Percentiles rank a stretch among this genome's conserved stretches.
phyloP scores from a whole-genome alignment of 2,888 invertebrate species.

The Galeruca laticollis region DNA sequence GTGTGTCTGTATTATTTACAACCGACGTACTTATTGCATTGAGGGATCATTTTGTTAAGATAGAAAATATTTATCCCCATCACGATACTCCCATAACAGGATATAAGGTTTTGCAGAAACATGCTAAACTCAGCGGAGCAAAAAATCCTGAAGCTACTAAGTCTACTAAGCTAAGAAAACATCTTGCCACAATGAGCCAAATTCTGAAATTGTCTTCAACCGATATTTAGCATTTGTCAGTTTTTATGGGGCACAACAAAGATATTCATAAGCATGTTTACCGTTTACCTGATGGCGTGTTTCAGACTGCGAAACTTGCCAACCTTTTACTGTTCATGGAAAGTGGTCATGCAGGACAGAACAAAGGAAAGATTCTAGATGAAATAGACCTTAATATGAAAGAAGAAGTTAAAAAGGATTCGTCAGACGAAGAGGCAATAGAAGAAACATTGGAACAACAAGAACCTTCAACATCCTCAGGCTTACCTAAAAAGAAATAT shows the following conservation, averaged over 20 bases:
- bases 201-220: no score
- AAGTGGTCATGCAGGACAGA: constrained; percentile 43
- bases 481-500: no score
- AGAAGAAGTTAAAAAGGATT: constrained; percentile 25
- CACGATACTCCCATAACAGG: constrained; percentile 18
- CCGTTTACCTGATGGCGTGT: constrained; percentile 29
- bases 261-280: constrained; percentile 29
- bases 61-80: constrained; percentile 30
- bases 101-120: no score
- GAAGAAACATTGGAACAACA: no score
- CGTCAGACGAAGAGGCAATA: no score
- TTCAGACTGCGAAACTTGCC: constrained; percentile 47
- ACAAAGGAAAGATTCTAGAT: constrained; percentile 44
- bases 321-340: constrained; percentile 47
- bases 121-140: no score
- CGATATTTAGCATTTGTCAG: no score
- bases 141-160: no score
- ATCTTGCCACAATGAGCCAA: no score
- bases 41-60: constrained; percentile 39
- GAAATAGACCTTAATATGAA: constrained; percentile 46
- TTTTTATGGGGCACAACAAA: no score
- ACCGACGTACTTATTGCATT: constrained; percentile 39
- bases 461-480: no score
- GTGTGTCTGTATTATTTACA: constrained; percentile 47
- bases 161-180: no score